Conservation (phyloP, 1,140 invertebrate genomes). For the Meloidogyne chitwoodi region DNA sequence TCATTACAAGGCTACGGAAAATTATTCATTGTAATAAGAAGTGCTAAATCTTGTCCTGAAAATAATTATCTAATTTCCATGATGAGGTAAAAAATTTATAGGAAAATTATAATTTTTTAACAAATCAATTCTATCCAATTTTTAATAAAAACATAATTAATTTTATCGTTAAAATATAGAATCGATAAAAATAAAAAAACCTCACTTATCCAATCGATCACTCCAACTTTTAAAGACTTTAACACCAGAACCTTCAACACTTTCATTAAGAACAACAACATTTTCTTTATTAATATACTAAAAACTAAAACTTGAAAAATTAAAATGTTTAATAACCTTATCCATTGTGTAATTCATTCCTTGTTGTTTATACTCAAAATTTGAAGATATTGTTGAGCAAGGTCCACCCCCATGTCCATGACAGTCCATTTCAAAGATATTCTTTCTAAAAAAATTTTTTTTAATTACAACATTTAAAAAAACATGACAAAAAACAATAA, state of each 20-base stretch:
- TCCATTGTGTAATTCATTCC: constrained; percentile 81
- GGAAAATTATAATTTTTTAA: no score
- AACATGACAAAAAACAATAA: neutral
- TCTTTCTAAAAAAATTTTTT: constrained; percentile 35
- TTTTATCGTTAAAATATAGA: no score
- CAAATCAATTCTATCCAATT: no score
- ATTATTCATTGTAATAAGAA: no score
- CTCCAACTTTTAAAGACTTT: constrained; percentile 88
- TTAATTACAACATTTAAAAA: no score
- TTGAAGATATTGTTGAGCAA: constrained; percentile 66
- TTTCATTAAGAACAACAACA: constrained; percentile 73
- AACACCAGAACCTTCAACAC: constrained; percentile 76
- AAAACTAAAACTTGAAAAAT: constrained; percentile 77
- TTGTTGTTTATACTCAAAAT: constrained; percentile 66
- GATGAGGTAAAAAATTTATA: no score
- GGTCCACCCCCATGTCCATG: constrained; percentile 53
- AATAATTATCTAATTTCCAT: no score
- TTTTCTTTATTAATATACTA: constrained; percentile 64
- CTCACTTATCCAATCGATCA: constrained; percentile 74
- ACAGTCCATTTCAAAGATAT: constrained; percentile 18
- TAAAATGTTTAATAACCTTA: constrained; percentile 71
- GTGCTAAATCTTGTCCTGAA: no score
- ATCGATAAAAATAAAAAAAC: constrained; percentile 17
- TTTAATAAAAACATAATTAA: no score
- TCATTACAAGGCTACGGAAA: no score